These are phyloP conservation scores for Anaspis maculata DNA, from an alignment of 2,888 invertebrate genomes.

Conservation along the genomic window DNA sequence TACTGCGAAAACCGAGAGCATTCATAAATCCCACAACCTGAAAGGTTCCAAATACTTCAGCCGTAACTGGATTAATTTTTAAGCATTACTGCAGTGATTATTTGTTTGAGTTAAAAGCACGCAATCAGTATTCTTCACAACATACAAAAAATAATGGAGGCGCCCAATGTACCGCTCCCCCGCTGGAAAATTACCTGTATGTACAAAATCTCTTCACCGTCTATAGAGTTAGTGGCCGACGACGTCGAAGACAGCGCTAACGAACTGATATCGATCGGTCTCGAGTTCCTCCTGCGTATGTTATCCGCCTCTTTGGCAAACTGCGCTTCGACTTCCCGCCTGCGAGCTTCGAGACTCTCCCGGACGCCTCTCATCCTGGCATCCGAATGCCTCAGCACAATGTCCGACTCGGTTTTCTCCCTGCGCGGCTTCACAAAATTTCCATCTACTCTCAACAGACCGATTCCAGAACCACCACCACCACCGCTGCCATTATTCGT, in stretches of 20 bases:
- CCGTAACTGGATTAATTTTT: too few species aligned
- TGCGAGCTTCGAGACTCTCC: constrained; percentile 43
- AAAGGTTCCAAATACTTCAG: too few species aligned
- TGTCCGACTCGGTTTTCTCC: constrained; percentile 85
- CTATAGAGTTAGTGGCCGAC: constrained; percentile 34
- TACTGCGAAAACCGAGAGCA: too few species aligned
- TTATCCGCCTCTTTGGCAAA: constrained; percentile 41
- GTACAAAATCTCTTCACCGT: constrained; percentile 40
- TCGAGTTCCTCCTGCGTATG: constrained; percentile 43
- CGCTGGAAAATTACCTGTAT: constrained; percentile 44
- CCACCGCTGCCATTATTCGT: constrained; percentile 8
- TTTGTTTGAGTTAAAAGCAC: too few species aligned
- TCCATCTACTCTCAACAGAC: constrained; percentile 22
- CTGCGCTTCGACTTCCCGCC: constrained; percentile 42
- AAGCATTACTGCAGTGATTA: too few species aligned
- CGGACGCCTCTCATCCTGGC: constrained; percentile 45
- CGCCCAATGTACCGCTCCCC: too few species aligned
- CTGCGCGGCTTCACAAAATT: constrained; percentile 60
- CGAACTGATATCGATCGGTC: constrained; percentile 39
- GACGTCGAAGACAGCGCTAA: constrained; percentile 32
- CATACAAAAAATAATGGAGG: too few species aligned
- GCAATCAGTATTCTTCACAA: too few species aligned
- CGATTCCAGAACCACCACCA: constrained; percentile 30
- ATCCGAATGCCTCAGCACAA: constrained; percentile 61
- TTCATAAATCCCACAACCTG: too few species aligned